Base-by-base conservation (phyloP, 2,797 vertebrate genomes). In the Anisognathus igniventris region DNA sequence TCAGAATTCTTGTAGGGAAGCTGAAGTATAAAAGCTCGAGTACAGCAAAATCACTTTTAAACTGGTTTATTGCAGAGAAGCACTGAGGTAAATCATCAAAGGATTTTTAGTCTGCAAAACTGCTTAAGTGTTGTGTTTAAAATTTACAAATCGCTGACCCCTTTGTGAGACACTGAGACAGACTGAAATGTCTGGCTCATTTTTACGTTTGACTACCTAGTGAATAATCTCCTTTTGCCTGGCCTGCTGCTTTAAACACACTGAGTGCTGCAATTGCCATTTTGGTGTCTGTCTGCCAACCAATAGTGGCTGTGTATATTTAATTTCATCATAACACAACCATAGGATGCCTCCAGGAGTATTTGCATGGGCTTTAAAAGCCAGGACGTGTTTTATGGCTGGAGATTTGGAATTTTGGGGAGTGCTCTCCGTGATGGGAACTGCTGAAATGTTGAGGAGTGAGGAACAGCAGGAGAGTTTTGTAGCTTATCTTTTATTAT, bases 51-150 rank as follows among this genome's bases (percentile, higher is more conserved):
- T 89, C 84, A 65, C 57, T 92, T 91, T 61, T 18, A 30, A 60
- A 68, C 56, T 62, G 53, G 10, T 74, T 51, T 65, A 17, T 53
- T 85, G 61, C 64, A 61, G 81, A 54, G 80, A 9, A 88, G 72
- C 85, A 58, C 65, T 47, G 79, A 90, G 75, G 78, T 86, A 31
- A 45, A 56, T 61, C 84, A 61, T 93, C 74, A 87, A 80, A 91
- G 93, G 82, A 6, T 64, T 74, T 88, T 74, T 10, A 44, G 87
- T 64, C 85, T 91, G 81, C 85, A 86, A 44, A 95, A 92, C 82
- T 91, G 72, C 78, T 83, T 88, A 67, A 92, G n/a, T 80, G 61
- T 74, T 91, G 72, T 72, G 44, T 95, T 93, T 89, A 79, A 85
- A 79, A 76, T 89, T 67, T 65, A 67, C 91, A 89, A 87, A 80